Conservation (phyloP, 2,888 invertebrate genomes). For the Rhingia rostrata region DNA sequence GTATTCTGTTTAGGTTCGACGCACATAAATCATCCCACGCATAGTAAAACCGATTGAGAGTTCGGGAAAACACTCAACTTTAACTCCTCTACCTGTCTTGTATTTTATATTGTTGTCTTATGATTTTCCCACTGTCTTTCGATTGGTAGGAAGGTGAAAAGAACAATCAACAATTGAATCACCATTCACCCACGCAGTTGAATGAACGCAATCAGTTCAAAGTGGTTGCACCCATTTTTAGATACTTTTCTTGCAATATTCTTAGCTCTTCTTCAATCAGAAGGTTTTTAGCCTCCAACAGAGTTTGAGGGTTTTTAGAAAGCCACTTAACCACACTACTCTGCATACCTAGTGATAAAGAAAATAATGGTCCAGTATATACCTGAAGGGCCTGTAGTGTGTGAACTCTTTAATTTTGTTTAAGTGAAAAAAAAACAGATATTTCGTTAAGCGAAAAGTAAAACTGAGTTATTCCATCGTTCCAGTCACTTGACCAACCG, state of each 20-base stretch:
- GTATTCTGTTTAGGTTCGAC: not conserved
- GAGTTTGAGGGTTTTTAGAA: constrained; percentile 8
- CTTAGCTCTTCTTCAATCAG: constrained; percentile 33
- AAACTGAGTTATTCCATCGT: constrained; percentile 78
- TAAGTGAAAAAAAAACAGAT: constrained; percentile 6
- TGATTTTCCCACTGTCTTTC: constrained; percentile 54
- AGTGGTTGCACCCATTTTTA: constrained; percentile 32
- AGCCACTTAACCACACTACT: not conserved
- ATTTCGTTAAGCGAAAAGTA: constrained; percentile 51
- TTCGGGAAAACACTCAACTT: constrained; percentile 3
- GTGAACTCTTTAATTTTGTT: constrained; percentile 32
- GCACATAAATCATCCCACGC: not conserved
- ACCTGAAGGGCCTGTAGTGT: constrained; percentile 9
- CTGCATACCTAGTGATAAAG: not conserved
- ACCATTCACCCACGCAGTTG: constrained; percentile 55
- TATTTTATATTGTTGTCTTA: constrained; percentile 14
- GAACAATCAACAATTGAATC: constrained; percentile 60
- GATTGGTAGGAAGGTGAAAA: constrained; percentile 41
- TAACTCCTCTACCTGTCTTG: not conserved
- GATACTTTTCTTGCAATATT: constrained; percentile 31
- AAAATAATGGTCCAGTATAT: constrained; percentile 4
- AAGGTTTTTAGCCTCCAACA: not conserved
- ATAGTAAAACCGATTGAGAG: constrained; percentile 1
- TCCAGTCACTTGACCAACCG: constrained; percentile 83
- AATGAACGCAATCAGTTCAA: constrained; percentile 57